A percentile compares a stretch with the other conserved stretches of the same genome.
Conservation (phyloP, 92 coral and sea anemone genomes). For the Porites cylindrica region DNA sequence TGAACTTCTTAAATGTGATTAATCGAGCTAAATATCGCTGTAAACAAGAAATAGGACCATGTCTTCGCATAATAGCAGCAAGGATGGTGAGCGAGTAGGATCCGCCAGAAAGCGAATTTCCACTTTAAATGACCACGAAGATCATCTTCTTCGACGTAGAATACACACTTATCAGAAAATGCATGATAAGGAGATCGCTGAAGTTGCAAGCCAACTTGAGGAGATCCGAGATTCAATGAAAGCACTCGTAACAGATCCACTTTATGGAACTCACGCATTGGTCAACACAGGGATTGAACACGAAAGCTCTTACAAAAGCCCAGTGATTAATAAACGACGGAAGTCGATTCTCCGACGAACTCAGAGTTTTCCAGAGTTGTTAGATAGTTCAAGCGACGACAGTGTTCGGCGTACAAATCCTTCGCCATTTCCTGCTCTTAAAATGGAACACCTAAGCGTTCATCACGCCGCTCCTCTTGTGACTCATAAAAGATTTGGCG, state of each 20-base stretch:
- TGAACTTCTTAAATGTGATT: neutral
- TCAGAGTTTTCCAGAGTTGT: slow-evolving; percentile 37
- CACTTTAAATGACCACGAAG: slow-evolving; percentile 43
- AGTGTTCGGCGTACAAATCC: neutral
- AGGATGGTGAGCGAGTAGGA: slow-evolving; percentile 5
- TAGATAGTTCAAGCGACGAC: neutral
- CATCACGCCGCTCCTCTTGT: neutral
- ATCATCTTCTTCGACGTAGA: slow-evolving; percentile 37
- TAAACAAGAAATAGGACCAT: neutral
- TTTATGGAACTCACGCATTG: slow-evolving; percentile 35
- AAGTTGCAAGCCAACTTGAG: slow-evolving; percentile 36
- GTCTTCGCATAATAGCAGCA: slow-evolving; percentile 18
- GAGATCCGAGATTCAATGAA: slow-evolving; percentile 60
- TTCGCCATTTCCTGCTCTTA: slow-evolving; percentile 18
- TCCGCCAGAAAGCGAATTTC: slow-evolving; percentile 37
- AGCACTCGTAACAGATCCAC: slow-evolving; percentile 31
- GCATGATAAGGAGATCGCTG: slow-evolving; percentile 53
- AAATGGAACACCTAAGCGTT: neutral
- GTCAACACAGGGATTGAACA: neutral
- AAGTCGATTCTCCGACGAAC: slow-evolving; percentile 27
- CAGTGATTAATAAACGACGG: neutral
- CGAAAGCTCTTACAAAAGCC: neutral
- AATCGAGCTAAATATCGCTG: slow-evolving; percentile 1
- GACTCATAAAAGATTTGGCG: neutral
- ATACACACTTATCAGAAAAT: slow-evolving; percentile 35